Evolutionary conservation across 2,797 vertebrate species (phyloP), one percentile per base, ranked within the genome.

Genomic region (Diplodus sargus): DNA sequence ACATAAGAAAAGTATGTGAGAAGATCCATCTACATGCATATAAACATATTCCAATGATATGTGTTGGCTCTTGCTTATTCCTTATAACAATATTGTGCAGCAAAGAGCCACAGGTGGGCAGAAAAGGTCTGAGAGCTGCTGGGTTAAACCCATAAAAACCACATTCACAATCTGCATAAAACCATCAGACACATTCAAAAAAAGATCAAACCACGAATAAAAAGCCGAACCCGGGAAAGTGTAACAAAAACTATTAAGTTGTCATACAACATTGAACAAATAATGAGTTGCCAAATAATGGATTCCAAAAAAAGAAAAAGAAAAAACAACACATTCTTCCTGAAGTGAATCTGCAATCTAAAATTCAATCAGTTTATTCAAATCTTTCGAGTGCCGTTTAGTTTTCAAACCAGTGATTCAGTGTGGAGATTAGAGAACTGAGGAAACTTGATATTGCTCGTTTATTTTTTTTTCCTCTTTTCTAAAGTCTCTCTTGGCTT

Each of bases 191-290:
- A 22, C 16, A 74, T 81, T 63, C 58, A 16, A 74, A 74, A 76
- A 56, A 78, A 60, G 23, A 61, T 54, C 2, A 58, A 76, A 25
- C 20, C n/a, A 3, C 65, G 18, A 60, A 58, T 77, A 74, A 70
- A 75, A 45, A 70, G 39, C 65, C 30, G 45, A 59, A 83, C 43
- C 61, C 78, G 85, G 25, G 49, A 70, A 70, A 65, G 52, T 74
- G 49, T 54, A 74, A 78, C 70, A 77, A 74, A 81, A 63, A 76
- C 53, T 74, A 76, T 82, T 69, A 78, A 25, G 72, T 74, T 68
- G 68, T 85, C 70, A 85, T 65, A 71, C 71, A 79, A 84, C 80
- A 79, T 57, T 90, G 70, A 89, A 76, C 87, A 89, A 77, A 79
- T 89, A 86, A 87, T 82, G 57, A 84, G 13, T 66, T 87, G 45